phyloP scores from a whole-genome alignment of 1,140 invertebrate species.

The Caenorhabditis latens region DNA sequence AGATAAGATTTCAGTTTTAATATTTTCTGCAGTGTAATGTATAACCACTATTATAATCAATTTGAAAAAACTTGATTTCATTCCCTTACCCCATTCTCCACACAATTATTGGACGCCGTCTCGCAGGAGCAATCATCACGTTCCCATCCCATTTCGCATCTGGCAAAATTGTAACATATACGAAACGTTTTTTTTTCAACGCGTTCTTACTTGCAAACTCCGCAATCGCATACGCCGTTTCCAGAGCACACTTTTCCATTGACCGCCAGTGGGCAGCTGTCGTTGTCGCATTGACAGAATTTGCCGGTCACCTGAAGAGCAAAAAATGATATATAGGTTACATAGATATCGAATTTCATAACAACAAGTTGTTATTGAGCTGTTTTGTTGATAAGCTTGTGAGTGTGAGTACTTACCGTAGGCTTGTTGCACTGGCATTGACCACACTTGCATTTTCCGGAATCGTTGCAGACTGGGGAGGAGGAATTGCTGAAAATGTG shows the following conservation, averaged over 20 bases:
- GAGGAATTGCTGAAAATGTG: conserved; percentile 39
- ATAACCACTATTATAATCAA: conserved; percentile 12
- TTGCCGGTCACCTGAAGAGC: conserved; percentile 68
- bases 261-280: conserved; percentile 68
- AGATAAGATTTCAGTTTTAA: neutral
- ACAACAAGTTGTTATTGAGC: neutral
- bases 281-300: conserved; percentile 76
- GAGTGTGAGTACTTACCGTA: conserved; percentile 38
- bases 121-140: conserved; percentile 72
- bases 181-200: neutral
- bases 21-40: too few species aligned
- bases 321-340: neutral
- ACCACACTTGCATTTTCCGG: conserved; percentile 68
- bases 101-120: conserved; percentile 69
- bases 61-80: too few species aligned
- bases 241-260: conserved; percentile 72
- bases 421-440: conserved; percentile 64
- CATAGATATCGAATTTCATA: conserved; percentile 40
- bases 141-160: conserved; percentile 68
- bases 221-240: conserved; percentile 69
- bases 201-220: conserved; percentile 61
- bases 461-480: conserved; percentile 60
- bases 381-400: conserved; percentile 1
- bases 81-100: conserved; percentile 68
- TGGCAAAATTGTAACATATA: conserved; percentile 51